phyloP scores from a whole-genome alignment of 2,797 vertebrate species.

The Macroramphosus scolopax region DNA sequence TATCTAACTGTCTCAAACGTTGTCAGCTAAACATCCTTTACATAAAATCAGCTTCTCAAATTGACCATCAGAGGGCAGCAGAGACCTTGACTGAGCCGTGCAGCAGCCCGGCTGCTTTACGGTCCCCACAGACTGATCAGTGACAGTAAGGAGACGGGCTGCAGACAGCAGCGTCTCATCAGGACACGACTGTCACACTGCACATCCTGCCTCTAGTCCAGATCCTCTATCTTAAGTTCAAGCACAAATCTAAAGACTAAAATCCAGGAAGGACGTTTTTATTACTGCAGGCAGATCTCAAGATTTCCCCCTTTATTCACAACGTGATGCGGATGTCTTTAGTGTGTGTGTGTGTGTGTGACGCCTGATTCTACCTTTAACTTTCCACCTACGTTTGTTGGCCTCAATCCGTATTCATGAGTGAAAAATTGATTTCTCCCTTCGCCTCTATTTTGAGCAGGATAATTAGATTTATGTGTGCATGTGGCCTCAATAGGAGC shows the following conservation, averaged over 20 bases:
- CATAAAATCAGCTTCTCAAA: not conserved
- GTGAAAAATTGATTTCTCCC: conserved; percentile 74
- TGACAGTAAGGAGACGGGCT: too few species aligned
- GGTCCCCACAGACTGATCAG: conserved; percentile 4
- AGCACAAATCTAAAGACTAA: conserved; percentile 7
- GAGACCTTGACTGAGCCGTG: conserved; percentile 6
- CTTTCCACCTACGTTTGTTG: conserved; percentile 59
- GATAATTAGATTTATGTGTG: conserved; percentile 78
- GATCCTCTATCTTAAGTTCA: conserved; percentile 12
- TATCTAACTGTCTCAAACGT: too few species aligned
- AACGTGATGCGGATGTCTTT: too few species aligned
- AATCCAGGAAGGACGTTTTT: conserved; percentile 15
- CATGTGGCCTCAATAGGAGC: conserved; percentile 69
- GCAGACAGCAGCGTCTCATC: conserved; percentile 11
- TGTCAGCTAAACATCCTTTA: too few species aligned
- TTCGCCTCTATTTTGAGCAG: conserved; percentile 74
- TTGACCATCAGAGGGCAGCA: conserved; percentile 62
- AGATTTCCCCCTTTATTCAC: too few species aligned
- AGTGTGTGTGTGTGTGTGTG: conserved; percentile 6
- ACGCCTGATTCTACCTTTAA: conserved; percentile 37
- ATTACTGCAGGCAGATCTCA: conserved; percentile 2
- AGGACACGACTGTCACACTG: conserved; percentile 4
- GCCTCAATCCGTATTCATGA: conserved; percentile 73
- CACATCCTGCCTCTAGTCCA: conserved; percentile 1
- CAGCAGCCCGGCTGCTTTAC: not conserved